Conservation (phyloP, 2,797 vertebrate genomes). For the Artibeus jamaicensis region DNA sequence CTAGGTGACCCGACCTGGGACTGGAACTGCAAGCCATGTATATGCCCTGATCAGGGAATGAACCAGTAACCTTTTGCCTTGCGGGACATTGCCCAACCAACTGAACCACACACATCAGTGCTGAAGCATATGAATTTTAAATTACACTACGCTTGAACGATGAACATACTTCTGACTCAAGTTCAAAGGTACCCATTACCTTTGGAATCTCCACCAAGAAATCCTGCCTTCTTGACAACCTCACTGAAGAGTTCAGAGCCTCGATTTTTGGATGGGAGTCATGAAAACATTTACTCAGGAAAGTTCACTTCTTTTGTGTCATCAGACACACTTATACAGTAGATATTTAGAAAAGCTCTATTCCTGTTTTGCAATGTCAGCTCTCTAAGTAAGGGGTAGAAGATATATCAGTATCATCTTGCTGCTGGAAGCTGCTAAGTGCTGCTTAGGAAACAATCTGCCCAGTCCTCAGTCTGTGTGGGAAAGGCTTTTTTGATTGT, state of each 20-base stretch:
- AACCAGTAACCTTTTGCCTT: too few relatives aligned
- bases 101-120: background rate
- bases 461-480: background rate
- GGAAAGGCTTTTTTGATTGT: background rate
- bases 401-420: background rate
- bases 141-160: background rate
- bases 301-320: conserved; percentile 13
- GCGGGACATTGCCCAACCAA: too few relatives aligned
- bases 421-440: conserved; percentile 1
- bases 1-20: too few relatives aligned
- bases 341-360: conserved; percentile 27
- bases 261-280: background rate
- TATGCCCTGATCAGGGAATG: too few relatives aligned
- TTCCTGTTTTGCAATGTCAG: background rate
- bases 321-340: background rate
- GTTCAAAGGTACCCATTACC: background rate
- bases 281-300: conserved; percentile 4
- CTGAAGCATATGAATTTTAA: background rate
- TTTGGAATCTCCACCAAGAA: background rate
- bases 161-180: conserved; percentile 17
- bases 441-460: conserved; percentile 24
- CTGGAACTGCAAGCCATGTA: too few relatives aligned
- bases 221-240: background rate
- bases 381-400: background rate
- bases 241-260: background rate